phyloP scores from a whole-genome alignment of 2,888 invertebrate genomes.

The Neoascia interrupta region DNA sequence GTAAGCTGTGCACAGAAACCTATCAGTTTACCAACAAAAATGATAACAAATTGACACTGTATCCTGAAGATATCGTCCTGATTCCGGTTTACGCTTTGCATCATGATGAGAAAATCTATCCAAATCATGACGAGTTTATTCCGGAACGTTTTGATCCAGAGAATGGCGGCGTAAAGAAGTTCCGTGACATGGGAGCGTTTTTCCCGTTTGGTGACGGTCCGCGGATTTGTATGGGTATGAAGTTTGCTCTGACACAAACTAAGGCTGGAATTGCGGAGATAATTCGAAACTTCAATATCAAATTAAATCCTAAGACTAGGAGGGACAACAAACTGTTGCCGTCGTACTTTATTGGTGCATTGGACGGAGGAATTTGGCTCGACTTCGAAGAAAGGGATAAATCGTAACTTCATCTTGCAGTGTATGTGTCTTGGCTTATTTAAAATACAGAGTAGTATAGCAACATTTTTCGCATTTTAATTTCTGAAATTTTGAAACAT shows the following conservation, averaged over 20 bases:
- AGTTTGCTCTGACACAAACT: constrained; percentile 74
- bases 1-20: constrained; percentile 75
- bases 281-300: constrained; percentile 72
- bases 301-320: neutral
- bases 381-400: too few relatives aligned
- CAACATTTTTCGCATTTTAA: too few relatives aligned
- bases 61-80: constrained; percentile 69
- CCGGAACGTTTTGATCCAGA: constrained; percentile 73
- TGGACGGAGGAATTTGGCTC: neutral
- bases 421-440: too few relatives aligned
- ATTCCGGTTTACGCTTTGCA: constrained; percentile 72
- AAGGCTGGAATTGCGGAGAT: constrained; percentile 75
- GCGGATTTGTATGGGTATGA: constrained; percentile 73
- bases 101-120: constrained; percentile 72
- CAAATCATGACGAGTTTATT: constrained; percentile 72
- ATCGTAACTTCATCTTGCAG: too few relatives aligned
- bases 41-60: constrained; percentile 70
- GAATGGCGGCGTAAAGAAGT: constrained; percentile 72
- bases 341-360: neutral
- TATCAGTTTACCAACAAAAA: constrained; percentile 73
- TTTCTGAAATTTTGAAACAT: too few relatives aligned
- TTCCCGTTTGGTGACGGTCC: constrained; percentile 76
- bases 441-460: too few relatives aligned
- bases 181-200: constrained; percentile 72
- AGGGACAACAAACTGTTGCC: neutral